These are phyloP conservation scores for Bombus waltoni DNA, from an alignment of 1,140 invertebrate species.

Conservation along the genomic window DNA sequence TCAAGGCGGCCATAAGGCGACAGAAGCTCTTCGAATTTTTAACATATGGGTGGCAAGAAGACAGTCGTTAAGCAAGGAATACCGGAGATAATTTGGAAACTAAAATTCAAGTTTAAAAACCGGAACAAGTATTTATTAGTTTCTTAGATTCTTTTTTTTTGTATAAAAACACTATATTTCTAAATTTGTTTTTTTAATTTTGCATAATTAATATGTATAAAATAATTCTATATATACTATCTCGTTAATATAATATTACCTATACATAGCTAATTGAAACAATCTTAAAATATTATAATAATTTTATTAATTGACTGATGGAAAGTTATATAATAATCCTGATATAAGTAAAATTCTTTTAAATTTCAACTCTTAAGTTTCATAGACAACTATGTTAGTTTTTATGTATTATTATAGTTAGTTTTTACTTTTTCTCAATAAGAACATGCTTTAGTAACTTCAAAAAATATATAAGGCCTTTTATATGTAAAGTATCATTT, in stretches of 20 bases:
- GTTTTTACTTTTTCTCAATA: no score
- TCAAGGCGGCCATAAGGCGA: conserved; percentile 44
- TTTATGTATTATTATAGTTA: no score
- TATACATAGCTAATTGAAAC: background rate
- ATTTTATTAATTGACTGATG: no score
- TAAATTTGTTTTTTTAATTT: no score
- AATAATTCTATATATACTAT: background rate
- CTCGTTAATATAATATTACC: no score
- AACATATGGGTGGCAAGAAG: conserved; percentile 34
- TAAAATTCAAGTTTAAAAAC: background rate
- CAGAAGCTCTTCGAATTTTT: conserved; percentile 40
- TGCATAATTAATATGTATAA: background rate
- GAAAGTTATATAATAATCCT: no score
- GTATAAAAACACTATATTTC: background rate
- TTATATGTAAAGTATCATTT: no score
- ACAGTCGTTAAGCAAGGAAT: conserved; percentile 6
- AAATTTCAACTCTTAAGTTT: no score
- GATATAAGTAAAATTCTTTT: no score
- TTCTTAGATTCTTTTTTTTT: background rate
- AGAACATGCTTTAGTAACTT: no score
- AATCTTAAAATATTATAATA: background rate
- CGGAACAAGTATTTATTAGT: background rate
- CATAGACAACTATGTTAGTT: no score
- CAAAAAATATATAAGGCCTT: no score
- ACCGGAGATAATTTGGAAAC: background rate